Percentiles rank a stretch among this genome's conserved stretches.
These are phyloP conservation scores for Drosophila bifasciata DNA, from an alignment of 1,140 invertebrate genomes.

Conservation along the genomic window DNA sequence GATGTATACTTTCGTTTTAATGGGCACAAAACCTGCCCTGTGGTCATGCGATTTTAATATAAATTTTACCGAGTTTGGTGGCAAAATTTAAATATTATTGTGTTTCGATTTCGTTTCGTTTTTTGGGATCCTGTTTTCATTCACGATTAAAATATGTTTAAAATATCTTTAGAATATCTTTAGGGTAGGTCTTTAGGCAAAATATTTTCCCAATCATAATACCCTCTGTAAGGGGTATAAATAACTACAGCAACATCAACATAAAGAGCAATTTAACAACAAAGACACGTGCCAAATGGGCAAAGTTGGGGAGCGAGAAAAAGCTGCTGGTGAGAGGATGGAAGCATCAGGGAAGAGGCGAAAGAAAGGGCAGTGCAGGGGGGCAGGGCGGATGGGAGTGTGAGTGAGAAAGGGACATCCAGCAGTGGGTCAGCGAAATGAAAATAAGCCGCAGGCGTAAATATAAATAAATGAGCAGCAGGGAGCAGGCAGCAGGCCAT, in stretches of 20 bases:
- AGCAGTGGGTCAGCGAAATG: constrained; percentile 70
- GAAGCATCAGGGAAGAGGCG: background rate
- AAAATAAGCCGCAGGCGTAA: constrained; percentile 77
- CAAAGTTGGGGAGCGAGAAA: constrained; percentile 15
- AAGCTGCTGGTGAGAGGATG: background rate
- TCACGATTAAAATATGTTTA: too few species aligned
- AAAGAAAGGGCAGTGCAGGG: background rate
- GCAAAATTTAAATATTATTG: too few species aligned
- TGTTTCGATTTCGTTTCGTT: too few species aligned
- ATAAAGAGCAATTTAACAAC: constrained; percentile 74
- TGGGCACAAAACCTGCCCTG: background rate
- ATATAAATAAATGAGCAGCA: constrained; percentile 74
- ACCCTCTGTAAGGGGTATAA: too few species aligned
- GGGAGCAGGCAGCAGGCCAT: constrained; percentile 27
- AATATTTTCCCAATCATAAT: too few species aligned
- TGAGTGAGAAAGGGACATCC: too few species aligned
- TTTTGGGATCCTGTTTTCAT: too few species aligned
- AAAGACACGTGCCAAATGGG: constrained; percentile 65
- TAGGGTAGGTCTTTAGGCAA: too few species aligned
- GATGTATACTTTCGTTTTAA: too few species aligned
- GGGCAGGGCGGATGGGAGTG: constrained; percentile 1
- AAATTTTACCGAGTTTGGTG: too few species aligned
- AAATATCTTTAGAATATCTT: too few species aligned
- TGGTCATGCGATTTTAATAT: too few species aligned
- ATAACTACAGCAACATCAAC: constrained; percentile 8